Evolutionary conservation across 2,113 vertebrate species (phyloP), one percentile per base, ranked within the genome.

Genomic region (Origma solitaria): DNA sequence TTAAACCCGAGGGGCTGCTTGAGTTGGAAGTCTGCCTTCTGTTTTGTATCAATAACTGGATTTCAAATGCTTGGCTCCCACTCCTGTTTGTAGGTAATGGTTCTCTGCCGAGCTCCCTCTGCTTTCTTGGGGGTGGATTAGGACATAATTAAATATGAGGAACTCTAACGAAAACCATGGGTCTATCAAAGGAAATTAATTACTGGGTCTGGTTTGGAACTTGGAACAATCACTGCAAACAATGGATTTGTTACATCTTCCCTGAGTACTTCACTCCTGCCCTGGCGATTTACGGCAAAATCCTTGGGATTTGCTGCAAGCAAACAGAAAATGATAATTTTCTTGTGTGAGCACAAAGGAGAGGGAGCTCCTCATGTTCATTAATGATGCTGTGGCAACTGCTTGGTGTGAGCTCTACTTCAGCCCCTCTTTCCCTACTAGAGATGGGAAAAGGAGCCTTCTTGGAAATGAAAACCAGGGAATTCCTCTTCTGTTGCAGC

Each of bases 61-160:
- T 87, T 82, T 92, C 91, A 85, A 82, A 95, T 18, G 22, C 66
- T 54, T 66, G 72, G 73, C 89, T 91, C 38, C 71, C 76, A 22
- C 90, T 86, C 60, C 60, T 83, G 72, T 66, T 92, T 82, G 91
- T 70, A 94, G 92, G 86, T 83, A 88, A 94, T 49, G 62, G 35
- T 84, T 86, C 62, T 89, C 9, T 15, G 79, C 10, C 31, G 51
- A 94, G 87, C 70, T 80, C 78, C 58, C 65, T 90, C 68, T 49
- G 65, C 21, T 78, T 92, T 90, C 83, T 77, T 70, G 15, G 37
- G 72, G 95, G 65, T 95, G 53, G 89, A 94, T 92, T 68, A 69
- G 92, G 81, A 58, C 44, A 35, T 97, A 97, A 97, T 98, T 97
- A 97, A 95, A 88, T 93, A 72, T 64, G 65, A 91, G 94, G 70